Evolutionary conservation across 2,888 invertebrate species (phyloP).

Genomic region (Drosophila tripunctata): DNA sequence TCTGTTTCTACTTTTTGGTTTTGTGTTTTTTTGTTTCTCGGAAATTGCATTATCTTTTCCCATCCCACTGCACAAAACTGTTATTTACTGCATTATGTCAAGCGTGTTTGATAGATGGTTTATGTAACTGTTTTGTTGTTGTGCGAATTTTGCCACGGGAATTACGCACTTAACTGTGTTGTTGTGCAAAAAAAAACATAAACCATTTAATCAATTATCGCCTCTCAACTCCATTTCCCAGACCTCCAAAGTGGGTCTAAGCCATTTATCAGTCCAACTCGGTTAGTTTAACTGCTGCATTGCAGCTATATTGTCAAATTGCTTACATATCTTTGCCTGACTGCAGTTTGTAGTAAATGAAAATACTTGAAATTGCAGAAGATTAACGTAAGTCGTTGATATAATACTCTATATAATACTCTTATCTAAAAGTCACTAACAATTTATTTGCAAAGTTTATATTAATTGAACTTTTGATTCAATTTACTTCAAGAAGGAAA

Average conservation of each 20-base stretch:
- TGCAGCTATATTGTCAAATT: neutral
- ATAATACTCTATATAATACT: neutral
- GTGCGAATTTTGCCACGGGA: slow-evolving; percentile 32
- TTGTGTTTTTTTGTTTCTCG: slow-evolving; percentile 37
- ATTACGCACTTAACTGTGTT: slow-evolving; percentile 37
- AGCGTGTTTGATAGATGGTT: slow-evolving; percentile 46
- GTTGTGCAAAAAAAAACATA: slow-evolving; percentile 42
- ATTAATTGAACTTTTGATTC: neutral
- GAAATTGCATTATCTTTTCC: slow-evolving; percentile 41
- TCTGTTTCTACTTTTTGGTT: slow-evolving; percentile 7
- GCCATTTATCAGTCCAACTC: slow-evolving; percentile 1
- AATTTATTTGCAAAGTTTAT: too few species aligned
- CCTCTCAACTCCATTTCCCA: neutral
- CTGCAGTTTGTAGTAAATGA: neutral
- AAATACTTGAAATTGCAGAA: neutral
- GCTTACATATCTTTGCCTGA: neutral
- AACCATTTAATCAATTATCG: slow-evolving; percentile 58
- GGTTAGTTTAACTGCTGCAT: neutral
- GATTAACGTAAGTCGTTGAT: neutral
- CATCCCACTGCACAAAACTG: slow-evolving; percentile 31
- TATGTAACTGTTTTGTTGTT: slow-evolving; percentile 47
- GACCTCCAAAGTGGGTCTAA: neutral
- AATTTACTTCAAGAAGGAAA: too few species aligned
- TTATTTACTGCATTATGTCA: slow-evolving; percentile 35
- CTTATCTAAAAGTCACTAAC: too few species aligned